Conservation (phyloP, 2,113 vertebrate genomes). For the Procavia capensis region DNA sequence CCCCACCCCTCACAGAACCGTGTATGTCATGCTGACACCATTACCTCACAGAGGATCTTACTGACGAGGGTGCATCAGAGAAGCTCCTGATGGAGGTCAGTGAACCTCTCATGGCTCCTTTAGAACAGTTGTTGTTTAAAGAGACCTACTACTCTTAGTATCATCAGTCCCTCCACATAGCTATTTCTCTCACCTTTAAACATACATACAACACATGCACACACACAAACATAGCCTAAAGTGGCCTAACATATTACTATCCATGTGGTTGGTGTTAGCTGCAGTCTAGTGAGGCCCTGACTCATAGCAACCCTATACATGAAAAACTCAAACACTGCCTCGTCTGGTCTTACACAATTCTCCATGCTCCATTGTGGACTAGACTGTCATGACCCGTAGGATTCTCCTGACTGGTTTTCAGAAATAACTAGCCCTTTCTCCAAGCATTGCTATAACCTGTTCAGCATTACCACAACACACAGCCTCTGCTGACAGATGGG, state of each 20-base stretch:
- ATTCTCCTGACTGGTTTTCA: not conserved
- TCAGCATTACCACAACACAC: not conserved
- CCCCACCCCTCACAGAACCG: not conserved
- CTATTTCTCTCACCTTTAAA: not conserved
- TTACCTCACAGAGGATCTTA: not conserved
- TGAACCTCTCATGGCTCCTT: not conserved
- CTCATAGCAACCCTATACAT: not conserved
- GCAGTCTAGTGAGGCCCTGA: not conserved
- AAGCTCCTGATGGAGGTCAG: not conserved
- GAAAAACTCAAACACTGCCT: not conserved
- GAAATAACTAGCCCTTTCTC: not conserved
- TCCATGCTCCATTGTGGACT: too few species aligned
- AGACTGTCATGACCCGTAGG: not conserved
- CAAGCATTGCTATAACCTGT: not conserved
- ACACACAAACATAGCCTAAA: not conserved
- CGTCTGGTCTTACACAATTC: not conserved
- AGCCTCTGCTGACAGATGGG: not conserved
- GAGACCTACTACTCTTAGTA: not conserved
- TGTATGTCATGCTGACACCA: not conserved
- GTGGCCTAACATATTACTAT: not conserved
- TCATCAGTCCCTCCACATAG: not conserved
- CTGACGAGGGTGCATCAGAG: not conserved
- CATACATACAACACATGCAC: not conserved
- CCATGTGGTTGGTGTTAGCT: not conserved
- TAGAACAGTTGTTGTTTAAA: constrained; percentile 1